Evolutionary conservation across 2,113 vertebrate species (phyloP).

Genomic region (Ailurus styani): DNA sequence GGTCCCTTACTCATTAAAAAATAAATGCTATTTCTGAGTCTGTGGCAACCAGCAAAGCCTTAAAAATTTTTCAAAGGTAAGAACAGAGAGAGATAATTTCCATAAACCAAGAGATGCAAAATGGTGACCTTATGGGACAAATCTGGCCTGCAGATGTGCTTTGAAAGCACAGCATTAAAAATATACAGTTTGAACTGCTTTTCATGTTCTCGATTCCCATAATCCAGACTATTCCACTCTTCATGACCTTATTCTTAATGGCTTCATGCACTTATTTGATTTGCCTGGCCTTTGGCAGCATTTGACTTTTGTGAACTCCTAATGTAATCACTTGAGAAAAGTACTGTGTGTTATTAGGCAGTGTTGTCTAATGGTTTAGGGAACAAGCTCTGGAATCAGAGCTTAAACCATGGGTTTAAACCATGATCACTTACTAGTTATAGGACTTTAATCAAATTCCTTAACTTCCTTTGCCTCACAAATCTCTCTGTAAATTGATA

Average conservation of each 20-base stretch:
- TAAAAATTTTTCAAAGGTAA: neutral
- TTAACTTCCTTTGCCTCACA: neutral
- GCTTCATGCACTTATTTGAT: neutral
- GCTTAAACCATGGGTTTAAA: neutral
- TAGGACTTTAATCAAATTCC: neutral
- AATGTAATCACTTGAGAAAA: neutral
- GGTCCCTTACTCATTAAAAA: constrained; percentile 23
- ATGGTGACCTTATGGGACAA: neutral
- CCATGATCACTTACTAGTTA: neutral
- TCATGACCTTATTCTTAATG: neutral
- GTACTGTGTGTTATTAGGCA: neutral
- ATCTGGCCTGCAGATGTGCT: neutral
- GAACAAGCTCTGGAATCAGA: neutral
- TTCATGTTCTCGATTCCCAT: neutral
- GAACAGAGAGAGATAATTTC: neutral
- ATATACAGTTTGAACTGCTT: neutral
- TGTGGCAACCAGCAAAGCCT: neutral
- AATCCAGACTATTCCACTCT: neutral
- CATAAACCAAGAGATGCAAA: neutral
- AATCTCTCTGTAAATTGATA: neutral
- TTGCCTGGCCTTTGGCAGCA: neutral
- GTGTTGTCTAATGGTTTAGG: neutral
- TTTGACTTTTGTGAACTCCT: neutral
- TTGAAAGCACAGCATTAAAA: neutral
- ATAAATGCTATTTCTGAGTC: neutral